These are phyloP conservation scores for Hestina assimilis DNA, from an alignment of 1,140 invertebrate genomes.

Conservation along the genomic window DNA sequence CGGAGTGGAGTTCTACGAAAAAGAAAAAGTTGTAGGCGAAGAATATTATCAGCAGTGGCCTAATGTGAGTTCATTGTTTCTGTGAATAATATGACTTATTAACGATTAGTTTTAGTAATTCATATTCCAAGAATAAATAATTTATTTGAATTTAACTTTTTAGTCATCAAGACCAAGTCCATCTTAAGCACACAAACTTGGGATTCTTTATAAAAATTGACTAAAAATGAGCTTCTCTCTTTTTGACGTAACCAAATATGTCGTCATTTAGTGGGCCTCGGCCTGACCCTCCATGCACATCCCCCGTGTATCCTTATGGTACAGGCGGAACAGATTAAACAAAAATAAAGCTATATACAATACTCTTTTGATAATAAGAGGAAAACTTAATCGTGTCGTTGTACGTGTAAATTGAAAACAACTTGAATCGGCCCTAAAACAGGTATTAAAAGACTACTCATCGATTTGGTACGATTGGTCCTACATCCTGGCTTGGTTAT, in stretches of 20 bases:
- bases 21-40: slow-evolving; percentile 93
- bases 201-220: too few relatives aligned
- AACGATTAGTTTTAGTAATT: not conserved
- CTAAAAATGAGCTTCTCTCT: too few relatives aligned
- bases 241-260: too few relatives aligned
- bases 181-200: too few relatives aligned
- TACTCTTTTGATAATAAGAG: not conserved
- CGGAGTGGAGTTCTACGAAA: slow-evolving; percentile 96
- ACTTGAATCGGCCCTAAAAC: slow-evolving; percentile 35
- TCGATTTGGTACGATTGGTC: slow-evolving; percentile 89
- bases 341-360: too few relatives aligned
- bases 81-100: not conserved
- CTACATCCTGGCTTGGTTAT: slow-evolving; percentile 90
- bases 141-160: too few relatives aligned
- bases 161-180: too few relatives aligned
- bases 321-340: too few relatives aligned
- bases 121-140: not conserved
- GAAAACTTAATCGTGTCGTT: not conserved
- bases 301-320: too few relatives aligned
- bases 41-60: slow-evolving; percentile 95
- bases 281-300: too few relatives aligned
- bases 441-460: slow-evolving; percentile 86
- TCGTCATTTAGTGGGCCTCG: too few relatives aligned
- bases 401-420: not conserved
- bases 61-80: slow-evolving; percentile 82